Base-by-base conservation (phyloP, 2,113 vertebrate species). In the Fulica atra region DNA sequence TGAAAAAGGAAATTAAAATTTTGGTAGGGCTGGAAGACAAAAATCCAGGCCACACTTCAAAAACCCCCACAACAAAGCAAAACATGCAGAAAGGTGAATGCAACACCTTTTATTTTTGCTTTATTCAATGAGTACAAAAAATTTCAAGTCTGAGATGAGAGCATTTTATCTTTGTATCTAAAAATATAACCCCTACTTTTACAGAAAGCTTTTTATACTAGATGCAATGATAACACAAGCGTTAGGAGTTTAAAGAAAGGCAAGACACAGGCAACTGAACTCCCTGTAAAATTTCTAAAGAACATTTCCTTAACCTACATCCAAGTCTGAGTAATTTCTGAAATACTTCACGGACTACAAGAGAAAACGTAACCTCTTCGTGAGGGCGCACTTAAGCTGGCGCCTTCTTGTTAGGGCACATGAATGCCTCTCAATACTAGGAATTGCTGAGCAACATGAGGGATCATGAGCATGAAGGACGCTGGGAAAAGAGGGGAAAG, bases 41-140 rank as follows among this genome's bases (percentile, higher is more conserved):
- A 91, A 96, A 95, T 86, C 79, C 85, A 96, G 92, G 93, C 85
- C 88, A 88, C 18, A 59, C 87, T 93, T 96, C 89, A 94, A 96
- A 96, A 90, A 71, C 5, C 26, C 26, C 46, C 81, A 89, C 61
- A 92, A 90, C 86, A 91, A 94, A 95, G 83, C 44, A 96, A 89
- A 95, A 74, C 69, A 93, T 20, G 35, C 21, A 90, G 48, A 69
- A 94, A 88, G 72, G 72, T 88, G 76, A 94, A 86, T 31, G 36
- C 81, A 96, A 88, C 35, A 78, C 88, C 72, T 61, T 93, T 88
- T 65, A 64, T 71, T 86, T 95, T 90, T 96, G 72, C 94, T 96
- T 94, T 96, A 73, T 90, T 93, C 93, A 81, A 53, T 10, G 38
- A 90, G 68, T 83, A 95, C 66, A 96, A 92, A 94, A 87, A 90